Conservation (phyloP, 2,888 invertebrate species). For the Caenorhabditis auriculariae region DNA sequence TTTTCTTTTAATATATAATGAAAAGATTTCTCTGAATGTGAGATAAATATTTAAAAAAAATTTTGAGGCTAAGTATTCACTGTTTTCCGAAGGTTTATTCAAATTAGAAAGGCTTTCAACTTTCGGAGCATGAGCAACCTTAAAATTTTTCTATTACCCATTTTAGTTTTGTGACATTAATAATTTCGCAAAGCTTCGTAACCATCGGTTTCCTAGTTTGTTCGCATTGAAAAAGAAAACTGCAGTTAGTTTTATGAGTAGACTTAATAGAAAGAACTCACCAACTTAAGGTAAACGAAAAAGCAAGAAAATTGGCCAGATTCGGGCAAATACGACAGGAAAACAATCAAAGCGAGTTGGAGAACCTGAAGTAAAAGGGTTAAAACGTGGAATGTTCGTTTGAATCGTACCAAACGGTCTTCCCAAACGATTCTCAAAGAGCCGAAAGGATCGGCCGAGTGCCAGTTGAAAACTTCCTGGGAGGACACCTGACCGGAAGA, state of each 20-base stretch:
- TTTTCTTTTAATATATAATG: too few species aligned
- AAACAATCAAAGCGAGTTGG: constrained; percentile 93
- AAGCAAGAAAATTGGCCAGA: constrained; percentile 97
- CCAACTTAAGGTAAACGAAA: constrained; percentile 95
- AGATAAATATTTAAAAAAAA: too few species aligned
- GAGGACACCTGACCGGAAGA: constrained; percentile 12
- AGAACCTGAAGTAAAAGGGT: constrained; percentile 73
- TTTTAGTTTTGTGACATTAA: too few species aligned
- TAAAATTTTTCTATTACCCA: too few species aligned
- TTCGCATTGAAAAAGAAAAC: constrained; percentile 7
- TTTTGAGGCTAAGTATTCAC: too few species aligned
- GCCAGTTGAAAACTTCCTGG: constrained; percentile 76
- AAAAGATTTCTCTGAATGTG: too few species aligned
- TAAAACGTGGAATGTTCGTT: not conserved
- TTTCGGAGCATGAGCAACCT: too few species aligned
- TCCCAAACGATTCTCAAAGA: constrained; percentile 53
- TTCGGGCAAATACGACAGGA: constrained; percentile 95
- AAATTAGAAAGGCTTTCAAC: too few species aligned
- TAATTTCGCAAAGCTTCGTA: too few species aligned
- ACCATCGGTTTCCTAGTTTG: too few species aligned
- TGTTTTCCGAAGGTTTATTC: too few species aligned
- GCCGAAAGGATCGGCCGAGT: constrained; percentile 91
- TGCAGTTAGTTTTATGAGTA: constrained; percentile 1
- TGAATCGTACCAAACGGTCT: constrained; percentile 32
- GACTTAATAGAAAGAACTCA: constrained; percentile 63